Evolutionary conservation across 2,113 vertebrate genomes (phyloP).

Genomic region (Pachypanchax playfairii): DNA sequence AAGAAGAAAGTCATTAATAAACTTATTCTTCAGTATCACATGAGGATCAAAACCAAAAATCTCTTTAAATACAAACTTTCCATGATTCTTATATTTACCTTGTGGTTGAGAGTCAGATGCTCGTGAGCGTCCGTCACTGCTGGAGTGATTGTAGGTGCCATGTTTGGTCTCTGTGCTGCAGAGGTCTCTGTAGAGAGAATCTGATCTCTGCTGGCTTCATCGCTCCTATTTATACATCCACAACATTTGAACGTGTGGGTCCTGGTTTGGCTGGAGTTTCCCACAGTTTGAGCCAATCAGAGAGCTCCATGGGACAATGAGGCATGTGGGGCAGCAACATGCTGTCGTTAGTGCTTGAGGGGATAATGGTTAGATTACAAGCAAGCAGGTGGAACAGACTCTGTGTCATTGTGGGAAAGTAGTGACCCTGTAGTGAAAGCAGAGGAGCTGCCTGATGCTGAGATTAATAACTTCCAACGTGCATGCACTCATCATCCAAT

Average conservation of each 20-base stretch:
- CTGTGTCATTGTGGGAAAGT: conserved; percentile 78
- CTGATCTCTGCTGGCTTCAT: conserved; percentile 59
- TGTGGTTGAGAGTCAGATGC: too few species aligned
- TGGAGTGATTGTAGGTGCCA: too few species aligned
- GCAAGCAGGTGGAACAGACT: conserved; percentile 71
- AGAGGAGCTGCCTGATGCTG: conserved; percentile 50
- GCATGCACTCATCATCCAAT: conserved; percentile 34
- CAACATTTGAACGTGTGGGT: conserved; percentile 79
- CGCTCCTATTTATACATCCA: conserved; percentile 74
- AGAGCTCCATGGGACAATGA: conserved; percentile 55
- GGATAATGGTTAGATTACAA: conserved; percentile 66
- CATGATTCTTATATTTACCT: too few species aligned
- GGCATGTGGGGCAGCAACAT: conserved; percentile 30
- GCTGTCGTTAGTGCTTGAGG: conserved; percentile 42
- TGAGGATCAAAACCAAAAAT: too few species aligned
- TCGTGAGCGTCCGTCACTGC: too few species aligned
- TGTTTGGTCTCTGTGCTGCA: too few species aligned
- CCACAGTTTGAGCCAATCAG: conserved; percentile 77
- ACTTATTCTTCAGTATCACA: too few species aligned
- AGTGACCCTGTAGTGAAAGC: conserved; percentile 69
- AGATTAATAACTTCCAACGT: conserved; percentile 57
- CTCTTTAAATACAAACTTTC: too few species aligned
- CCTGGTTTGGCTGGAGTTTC: conserved; percentile 66
- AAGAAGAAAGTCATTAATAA: conserved; percentile 25
- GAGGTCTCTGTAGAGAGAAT: conserved; percentile 64